A percentile compares a stretch with the other conserved stretches of the same genome.
These are phyloP conservation scores for Empidonax traillii DNA, from an alignment of 2,113 vertebrate species.

Conservation along the genomic window DNA sequence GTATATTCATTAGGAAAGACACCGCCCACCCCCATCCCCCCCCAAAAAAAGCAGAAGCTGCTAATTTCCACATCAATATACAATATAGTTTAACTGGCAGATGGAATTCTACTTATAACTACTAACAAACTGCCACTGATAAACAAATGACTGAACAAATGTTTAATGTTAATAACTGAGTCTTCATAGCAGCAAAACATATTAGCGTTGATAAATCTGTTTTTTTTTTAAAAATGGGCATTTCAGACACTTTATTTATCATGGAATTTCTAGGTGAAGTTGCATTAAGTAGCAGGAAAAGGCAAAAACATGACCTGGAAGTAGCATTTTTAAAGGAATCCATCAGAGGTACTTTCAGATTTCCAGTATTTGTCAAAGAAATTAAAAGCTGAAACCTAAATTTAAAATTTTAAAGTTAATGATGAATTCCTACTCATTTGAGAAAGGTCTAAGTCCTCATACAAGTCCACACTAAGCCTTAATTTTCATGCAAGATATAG, in stretches of 20 bases:
- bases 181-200: conserved; percentile 52
- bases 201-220: conserved; percentile 51
- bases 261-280: conserved; percentile 26
- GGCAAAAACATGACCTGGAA: neutral
- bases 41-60: conserved; percentile 28
- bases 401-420: neutral
- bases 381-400: neutral
- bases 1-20: conserved; percentile 63
- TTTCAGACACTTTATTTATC: neutral
- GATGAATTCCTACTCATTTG: neutral
- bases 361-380: neutral
- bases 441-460: neutral
- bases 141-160: conserved; percentile 78
- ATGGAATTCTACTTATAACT: conserved; percentile 81
- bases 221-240: conserved; percentile 10
- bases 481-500: neutral
- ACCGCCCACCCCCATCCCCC: neutral
- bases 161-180: conserved; percentile 72
- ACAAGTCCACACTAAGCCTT: neutral
- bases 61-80: conserved; percentile 69
- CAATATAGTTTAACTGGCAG: conserved; percentile 72
- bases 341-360: neutral
- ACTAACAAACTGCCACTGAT: conserved; percentile 76
- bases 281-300: neutral
- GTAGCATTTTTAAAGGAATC: neutral